These are phyloP conservation scores for Melanophora roralis DNA, from an alignment of 2,888 invertebrate species.

Conservation along the genomic window DNA sequence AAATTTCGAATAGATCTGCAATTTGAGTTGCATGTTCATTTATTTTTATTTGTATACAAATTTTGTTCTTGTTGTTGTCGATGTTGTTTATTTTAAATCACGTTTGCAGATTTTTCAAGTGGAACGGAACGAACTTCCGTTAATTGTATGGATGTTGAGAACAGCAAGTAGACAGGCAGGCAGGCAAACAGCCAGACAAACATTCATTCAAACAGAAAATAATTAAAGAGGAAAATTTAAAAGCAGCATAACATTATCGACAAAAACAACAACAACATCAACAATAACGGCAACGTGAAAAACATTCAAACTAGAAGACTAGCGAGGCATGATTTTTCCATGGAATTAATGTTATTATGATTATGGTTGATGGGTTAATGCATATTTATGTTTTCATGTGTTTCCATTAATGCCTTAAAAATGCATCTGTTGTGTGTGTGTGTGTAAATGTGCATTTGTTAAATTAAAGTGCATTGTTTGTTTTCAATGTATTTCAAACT, in stretches of 20 bases:
- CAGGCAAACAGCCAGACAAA: slow-evolving; percentile 4
- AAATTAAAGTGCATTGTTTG: slow-evolving; percentile 51
- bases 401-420: slow-evolving; percentile 28
- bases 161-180: slow-evolving; percentile 19
- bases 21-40: not conserved
- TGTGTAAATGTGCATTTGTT: slow-evolving; percentile 17
- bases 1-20: too few relatives aligned
- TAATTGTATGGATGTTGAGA: slow-evolving; percentile 31
- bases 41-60: not conserved
- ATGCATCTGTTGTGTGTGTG: not conserved
- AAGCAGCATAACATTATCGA: not conserved
- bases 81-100: slow-evolving; percentile 1
- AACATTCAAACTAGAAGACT: not conserved
- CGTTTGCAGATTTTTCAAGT: slow-evolving; percentile 60
- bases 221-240: slow-evolving; percentile 22
- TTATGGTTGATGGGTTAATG: slow-evolving; percentile 53
- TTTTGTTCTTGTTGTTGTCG: not conserved
- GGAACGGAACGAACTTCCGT: slow-evolving; percentile 63
- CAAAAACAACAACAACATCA: not conserved
- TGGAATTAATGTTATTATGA: slow-evolving; percentile 57
- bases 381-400: slow-evolving; percentile 56
- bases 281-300: not conserved
- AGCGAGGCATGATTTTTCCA: slow-evolving; percentile 51
- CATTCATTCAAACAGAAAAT: not conserved
- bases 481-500: slow-evolving; percentile 3